Evolutionary conservation across 1,140 invertebrate species (phyloP), one percentile per base, ranked within the genome.

Genomic region (Augochlora pura): DNA sequence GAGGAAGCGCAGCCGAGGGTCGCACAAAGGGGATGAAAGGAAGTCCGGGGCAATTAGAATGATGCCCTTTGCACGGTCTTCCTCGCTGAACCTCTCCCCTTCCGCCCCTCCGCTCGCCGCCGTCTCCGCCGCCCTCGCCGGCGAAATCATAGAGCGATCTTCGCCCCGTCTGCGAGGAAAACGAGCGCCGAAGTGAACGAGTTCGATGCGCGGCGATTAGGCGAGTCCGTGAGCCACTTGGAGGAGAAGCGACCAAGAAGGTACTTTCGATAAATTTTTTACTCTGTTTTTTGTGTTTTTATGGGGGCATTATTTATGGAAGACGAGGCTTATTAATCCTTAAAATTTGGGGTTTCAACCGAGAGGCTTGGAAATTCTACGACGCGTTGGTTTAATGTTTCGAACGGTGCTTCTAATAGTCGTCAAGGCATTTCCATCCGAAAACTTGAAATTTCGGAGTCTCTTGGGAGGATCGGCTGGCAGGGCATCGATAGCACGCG

Each of bases 41-140:
- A 92, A 93, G 91, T 92, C 92, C 91, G 92, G 91, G 92, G 92
- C 91, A 92, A 92, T 92, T 92, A 93, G 92, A 93, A 93, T 93
- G 92, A 92, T 93, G 91, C 92, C 91, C 91, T 92, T 93, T 92
- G 91, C 91, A 87, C 87, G 87, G 89, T 86, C 88, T 91, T 90
- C 90, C 89, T 87, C 88, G 82, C 86, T 88, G 79, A 81, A 77
- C 73, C 82, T 83, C 78, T 70, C 83, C 6, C 54, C 60, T 54
- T 73, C 64, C 76, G 71, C 83, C 74, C 83, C 63, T 72, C 72
- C 59, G 23, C 60, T 57, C 27, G 64, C 68, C 64, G 60, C 65
- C 65, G 25, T 69, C 66, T 69, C 59, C 63, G 49, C 59, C 63
- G 49, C 73, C 74, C 60, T 16, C 59, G n/a, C 9, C 10, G 27